phyloP scores from a whole-genome alignment of 1,140 invertebrate genomes.

The Ips nitidus region DNA sequence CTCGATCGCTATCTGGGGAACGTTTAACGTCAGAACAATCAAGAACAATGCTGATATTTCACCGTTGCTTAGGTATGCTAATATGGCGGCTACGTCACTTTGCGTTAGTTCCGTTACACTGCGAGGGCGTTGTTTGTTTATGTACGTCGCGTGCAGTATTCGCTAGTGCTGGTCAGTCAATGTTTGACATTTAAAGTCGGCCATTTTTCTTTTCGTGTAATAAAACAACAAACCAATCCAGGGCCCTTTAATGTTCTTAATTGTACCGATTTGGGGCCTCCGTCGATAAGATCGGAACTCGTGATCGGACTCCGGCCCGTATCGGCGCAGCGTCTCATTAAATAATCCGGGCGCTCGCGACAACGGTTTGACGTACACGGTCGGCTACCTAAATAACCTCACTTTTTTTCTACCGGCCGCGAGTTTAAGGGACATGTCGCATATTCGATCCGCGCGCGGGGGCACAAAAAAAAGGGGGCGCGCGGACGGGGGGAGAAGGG shows the following conservation, averaged over 20 bases:
- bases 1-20: constrained; percentile 9
- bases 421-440: background rate
- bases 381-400: background rate
- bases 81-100: constrained; percentile 4
- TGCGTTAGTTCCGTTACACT: too few species aligned
- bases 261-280: background rate
- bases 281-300: background rate
- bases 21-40: background rate
- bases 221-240: background rate
- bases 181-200: too few species aligned
- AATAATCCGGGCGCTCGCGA: background rate
- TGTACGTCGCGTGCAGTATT: too few species aligned
- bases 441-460: constrained; percentile 4
- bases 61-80: constrained; percentile 30
- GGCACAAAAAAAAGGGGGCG: constrained; percentile 1
- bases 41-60: constrained; percentile 30
- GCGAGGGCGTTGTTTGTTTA: too few species aligned
- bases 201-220: too few species aligned
- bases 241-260: constrained; percentile 1
- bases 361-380: background rate
- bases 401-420: background rate
- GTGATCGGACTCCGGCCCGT: constrained; percentile 11
- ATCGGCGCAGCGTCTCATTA: constrained; percentile 2
- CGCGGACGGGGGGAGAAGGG: background rate
- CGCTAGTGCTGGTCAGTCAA: too few species aligned